phyloP scores from a whole-genome alignment of 2,888 invertebrate species.

The Trilocha varians region DNA sequence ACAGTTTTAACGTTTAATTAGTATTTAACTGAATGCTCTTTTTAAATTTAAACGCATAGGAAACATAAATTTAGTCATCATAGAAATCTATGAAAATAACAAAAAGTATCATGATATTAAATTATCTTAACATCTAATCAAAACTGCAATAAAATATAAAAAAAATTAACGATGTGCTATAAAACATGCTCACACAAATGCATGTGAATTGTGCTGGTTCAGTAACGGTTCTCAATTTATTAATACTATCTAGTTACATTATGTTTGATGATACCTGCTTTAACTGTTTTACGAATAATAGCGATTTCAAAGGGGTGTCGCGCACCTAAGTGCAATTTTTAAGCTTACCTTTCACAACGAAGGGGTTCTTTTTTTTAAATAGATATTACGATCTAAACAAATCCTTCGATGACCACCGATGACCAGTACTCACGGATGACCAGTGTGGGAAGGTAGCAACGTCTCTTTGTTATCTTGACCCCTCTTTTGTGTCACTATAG shows the following conservation, averaged over 20 bases:
- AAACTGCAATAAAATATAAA: no score
- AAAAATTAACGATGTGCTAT: no score
- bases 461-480: slow-evolving; percentile 51
- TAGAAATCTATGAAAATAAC: no score
- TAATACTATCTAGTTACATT: neutral
- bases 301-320: slow-evolving; percentile 45
- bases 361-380: slow-evolving; percentile 48
- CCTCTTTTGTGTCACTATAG: slow-evolving; percentile 44
- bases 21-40: no score
- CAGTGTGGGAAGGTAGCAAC: slow-evolving; percentile 62
- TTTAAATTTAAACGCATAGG: no score
- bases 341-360: slow-evolving; percentile 35
- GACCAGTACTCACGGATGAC: slow-evolving; percentile 62
- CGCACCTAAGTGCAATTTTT: slow-evolving; percentile 46
- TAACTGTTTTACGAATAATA: slow-evolving; percentile 7
- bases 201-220: neutral
- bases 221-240: neutral
- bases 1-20: no score
- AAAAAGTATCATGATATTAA: no score
- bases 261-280: neutral
- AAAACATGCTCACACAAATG: no score
- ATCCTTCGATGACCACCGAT: slow-evolving; percentile 62
- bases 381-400: slow-evolving; percentile 46
- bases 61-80: no score
- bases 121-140: no score